Evolutionary conservation across 1,140 invertebrate species (phyloP).

Genomic region (Conus betulinus): DNA sequence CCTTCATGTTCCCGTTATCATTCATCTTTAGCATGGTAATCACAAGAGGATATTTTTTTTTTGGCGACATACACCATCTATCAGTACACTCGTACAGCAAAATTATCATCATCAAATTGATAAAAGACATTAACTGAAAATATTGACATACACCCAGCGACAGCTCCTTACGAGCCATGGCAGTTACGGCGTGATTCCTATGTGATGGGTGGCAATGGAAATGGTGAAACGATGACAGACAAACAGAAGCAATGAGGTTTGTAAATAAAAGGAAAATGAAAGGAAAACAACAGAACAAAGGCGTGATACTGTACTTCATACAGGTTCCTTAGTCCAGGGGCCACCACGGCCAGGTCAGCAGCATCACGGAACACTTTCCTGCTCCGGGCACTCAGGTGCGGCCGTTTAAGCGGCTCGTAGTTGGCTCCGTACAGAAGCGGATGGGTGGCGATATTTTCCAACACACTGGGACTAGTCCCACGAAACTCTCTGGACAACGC

Average conservation of each 20-base stretch:
- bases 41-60: too few relatives aligned
- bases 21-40: too few relatives aligned
- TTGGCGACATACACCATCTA: too few relatives aligned
- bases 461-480: constrained; percentile 66
- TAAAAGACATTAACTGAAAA: too few relatives aligned
- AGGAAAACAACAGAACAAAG: neutral
- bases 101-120: too few relatives aligned
- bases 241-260: neutral
- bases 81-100: too few relatives aligned
- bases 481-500: constrained; percentile 58
- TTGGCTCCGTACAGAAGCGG: constrained; percentile 61
- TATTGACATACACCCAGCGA: too few relatives aligned
- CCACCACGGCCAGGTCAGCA: constrained; percentile 56
- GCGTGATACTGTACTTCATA: constrained; percentile 70
- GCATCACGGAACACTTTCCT: constrained; percentile 68
- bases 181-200: too few relatives aligned
- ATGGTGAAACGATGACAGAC: neutral
- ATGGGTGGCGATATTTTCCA: constrained; percentile 68
- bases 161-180: too few relatives aligned
- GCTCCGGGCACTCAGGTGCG: constrained; percentile 65
- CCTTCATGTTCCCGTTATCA: too few relatives aligned
- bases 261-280: neutral
- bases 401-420: constrained; percentile 58
- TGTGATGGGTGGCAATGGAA: too few relatives aligned
- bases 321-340: constrained; percentile 67